Evolutionary conservation across 1,140 invertebrate species (phyloP).

Genomic region (Hyles euphorbiae): DNA sequence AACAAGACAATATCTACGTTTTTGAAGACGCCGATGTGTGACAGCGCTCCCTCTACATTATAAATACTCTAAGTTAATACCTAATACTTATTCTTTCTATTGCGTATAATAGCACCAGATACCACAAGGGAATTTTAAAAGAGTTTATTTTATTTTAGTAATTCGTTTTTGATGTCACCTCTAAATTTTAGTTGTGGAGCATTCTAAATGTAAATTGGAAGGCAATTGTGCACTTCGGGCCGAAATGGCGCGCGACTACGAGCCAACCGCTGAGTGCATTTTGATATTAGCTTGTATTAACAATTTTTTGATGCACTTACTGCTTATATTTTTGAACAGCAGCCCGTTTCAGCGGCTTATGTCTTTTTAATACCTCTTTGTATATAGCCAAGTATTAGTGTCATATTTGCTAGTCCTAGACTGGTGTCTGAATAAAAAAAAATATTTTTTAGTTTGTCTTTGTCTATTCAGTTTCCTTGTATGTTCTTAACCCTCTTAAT

Average conservation of each 20-base stretch:
- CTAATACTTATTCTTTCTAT: no score
- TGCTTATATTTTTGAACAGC: background rate
- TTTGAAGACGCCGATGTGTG: no score
- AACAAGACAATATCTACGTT: no score
- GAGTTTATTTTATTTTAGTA: background rate
- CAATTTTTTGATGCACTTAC: background rate
- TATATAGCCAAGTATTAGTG: background rate
- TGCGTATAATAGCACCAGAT: no score
- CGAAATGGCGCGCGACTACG: slow-evolving; percentile 1
- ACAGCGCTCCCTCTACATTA: no score
- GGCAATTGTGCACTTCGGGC: slow-evolving; percentile 13
- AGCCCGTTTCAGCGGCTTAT: background rate
- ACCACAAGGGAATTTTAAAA: background rate
- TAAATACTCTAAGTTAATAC: no score
- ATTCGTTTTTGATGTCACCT: slow-evolving; percentile 12
- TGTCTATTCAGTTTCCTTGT: no score
- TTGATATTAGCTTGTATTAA: slow-evolving; percentile 9
- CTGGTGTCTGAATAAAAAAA: no score
- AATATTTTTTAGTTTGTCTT: no score
- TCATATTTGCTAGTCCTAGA: no score
- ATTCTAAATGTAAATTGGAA: slow-evolving; percentile 28
- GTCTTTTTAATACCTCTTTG: background rate
- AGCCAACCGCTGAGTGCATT: slow-evolving; percentile 14
- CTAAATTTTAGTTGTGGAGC: slow-evolving; percentile 11
- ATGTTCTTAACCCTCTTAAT: no score